These are phyloP conservation scores for Sisor rabdophorus DNA, from an alignment of 2,113 vertebrate genomes.

Conservation along the genomic window DNA sequence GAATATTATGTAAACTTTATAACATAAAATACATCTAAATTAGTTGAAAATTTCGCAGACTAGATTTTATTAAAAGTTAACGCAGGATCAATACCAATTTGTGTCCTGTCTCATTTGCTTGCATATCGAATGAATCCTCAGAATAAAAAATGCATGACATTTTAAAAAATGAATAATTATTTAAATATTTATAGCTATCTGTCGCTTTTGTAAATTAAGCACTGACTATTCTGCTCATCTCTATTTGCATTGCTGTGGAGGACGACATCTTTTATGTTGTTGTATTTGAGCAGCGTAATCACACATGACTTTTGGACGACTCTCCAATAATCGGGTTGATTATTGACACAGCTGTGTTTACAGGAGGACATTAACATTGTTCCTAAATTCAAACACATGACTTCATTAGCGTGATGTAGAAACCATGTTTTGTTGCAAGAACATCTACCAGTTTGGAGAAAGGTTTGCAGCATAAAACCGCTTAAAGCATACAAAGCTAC, in stretches of 20 bases:
- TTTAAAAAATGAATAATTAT: background rate
- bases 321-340: background rate
- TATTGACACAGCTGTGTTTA: background rate
- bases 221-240: background rate
- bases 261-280: background rate
- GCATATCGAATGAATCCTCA: background rate
- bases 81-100: background rate
- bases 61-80: background rate
- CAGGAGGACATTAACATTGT: too few species aligned
- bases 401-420: background rate
- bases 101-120: background rate
- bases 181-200: background rate
- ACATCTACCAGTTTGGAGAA: background rate
- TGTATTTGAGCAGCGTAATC: background rate
- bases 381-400: background rate
- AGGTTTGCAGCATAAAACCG: background rate
- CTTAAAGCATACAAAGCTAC: background rate
- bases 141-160: background rate
- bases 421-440: background rate
- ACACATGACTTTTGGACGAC: background rate
- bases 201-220: background rate
- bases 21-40: too few species aligned
- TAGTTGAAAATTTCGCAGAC: too few species aligned
- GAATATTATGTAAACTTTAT: background rate
- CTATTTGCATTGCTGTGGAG: background rate